Conservation (phyloP, 1,140 invertebrate species). For the Hestina assimilis region DNA sequence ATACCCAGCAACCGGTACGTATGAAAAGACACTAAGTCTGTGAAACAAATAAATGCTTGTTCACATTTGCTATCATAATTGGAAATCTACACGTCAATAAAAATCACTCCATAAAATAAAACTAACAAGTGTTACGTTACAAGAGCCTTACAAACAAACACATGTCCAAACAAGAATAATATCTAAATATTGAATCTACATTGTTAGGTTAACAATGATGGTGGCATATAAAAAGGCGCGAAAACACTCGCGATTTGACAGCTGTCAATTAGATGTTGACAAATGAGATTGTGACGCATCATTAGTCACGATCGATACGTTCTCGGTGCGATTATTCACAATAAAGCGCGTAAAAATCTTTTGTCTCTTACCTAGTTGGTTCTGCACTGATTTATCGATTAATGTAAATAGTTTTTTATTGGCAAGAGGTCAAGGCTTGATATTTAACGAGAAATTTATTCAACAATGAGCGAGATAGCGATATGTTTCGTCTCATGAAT, state of each 20-base stretch:
- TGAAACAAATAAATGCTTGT: too few relatives aligned
- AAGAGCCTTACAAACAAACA: slow-evolving; percentile 11
- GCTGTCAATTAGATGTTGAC: slow-evolving; percentile 70
- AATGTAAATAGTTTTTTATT: too few relatives aligned
- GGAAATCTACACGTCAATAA: neutral
- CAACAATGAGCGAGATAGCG: too few relatives aligned
- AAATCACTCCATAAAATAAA: neutral
- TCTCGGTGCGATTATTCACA: slow-evolving; percentile 7
- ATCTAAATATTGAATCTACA: slow-evolving; percentile 62
- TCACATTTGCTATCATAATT: neutral
- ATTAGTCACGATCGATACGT: slow-evolving; percentile 11
- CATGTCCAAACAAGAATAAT: slow-evolving; percentile 14
- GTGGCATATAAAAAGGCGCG: slow-evolving; percentile 47
- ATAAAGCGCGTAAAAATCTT: slow-evolving; percentile 20
- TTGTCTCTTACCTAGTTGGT: too few relatives aligned
- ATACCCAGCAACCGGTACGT: too few relatives aligned
- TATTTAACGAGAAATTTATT: too few relatives aligned
- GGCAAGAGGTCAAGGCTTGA: too few relatives aligned
- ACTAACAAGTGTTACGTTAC: slow-evolving; percentile 2
- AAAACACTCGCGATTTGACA: slow-evolving; percentile 62
- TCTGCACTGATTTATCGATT: too few relatives aligned
- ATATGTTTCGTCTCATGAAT: too few relatives aligned
- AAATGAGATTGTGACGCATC: slow-evolving; percentile 45
- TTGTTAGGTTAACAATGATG: slow-evolving; percentile 49
- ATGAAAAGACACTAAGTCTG: too few relatives aligned